Evolutionary conservation across 2,797 vertebrate species (phyloP), one percentile per base, ranked within the genome.

Genomic region (Euthynnus affinis): DNA sequence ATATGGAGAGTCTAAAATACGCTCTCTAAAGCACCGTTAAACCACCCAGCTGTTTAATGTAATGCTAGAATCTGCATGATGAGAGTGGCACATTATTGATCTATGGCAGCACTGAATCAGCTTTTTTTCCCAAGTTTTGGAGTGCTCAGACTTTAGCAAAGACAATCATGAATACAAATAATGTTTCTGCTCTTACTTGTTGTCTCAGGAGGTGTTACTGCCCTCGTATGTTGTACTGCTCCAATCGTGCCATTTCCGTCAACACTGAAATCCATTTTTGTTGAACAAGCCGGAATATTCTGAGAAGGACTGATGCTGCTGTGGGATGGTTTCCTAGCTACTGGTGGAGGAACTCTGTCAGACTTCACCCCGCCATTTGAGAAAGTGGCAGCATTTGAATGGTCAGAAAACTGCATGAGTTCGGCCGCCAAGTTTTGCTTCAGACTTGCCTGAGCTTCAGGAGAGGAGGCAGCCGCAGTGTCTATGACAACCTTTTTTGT

Each of bases 401-500:
- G 96, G 71, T 96, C 96, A 0, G 97, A 96, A 66, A 96, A 83
- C 78, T 95, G 96, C 93, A 91, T 93, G 58, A 98, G 95, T 91
- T 99, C 98, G 0, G 96, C 93, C 2, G 96, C 96, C 83, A 98
- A 92, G 80, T 94, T 97, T 81, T 94, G 96, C 88, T 97, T 97
- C 75, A 98, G 93, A 86, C 93, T 93, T 0, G 94, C 94, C 85
- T 97, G 97, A 0, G 87, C 88, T 74, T 98, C 96, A 0, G 96
- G 92, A 12, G 94, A 96, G 10, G 94, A 87, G 0, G 83, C 22
- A 0, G 62, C 52, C 1, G 95, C 76, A 0, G 96, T 94, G 82
- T 99, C 97, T 1, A 98, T 93, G 63, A 97, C 94, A 44, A 97
- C 88, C 85, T 96, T 98, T 90, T 95, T 98, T 76, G 97, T 92